Conservation (phyloP, 2,797 vertebrate genomes). For the Chaunax sp. region DNA sequence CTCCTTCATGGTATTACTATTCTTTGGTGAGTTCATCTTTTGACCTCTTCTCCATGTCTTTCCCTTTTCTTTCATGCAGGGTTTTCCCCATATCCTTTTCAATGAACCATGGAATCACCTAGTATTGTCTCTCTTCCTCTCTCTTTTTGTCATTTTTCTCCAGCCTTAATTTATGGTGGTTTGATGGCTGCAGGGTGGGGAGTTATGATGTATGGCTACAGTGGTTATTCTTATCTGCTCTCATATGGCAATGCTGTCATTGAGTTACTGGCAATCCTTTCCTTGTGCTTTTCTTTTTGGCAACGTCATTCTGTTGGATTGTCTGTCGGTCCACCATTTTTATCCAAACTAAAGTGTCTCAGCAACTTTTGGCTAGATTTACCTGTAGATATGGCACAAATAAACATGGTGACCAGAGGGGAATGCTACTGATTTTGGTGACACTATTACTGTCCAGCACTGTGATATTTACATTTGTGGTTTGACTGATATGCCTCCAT, state of each 20-base stretch:
- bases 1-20: constrained; percentile 20
- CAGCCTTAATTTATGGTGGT: constrained; percentile 60
- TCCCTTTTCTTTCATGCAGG: constrained; percentile 6
- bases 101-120: constrained; percentile 5
- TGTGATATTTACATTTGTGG: background rate
- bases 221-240: constrained; percentile 82
- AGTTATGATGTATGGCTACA: constrained; percentile 73
- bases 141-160: constrained; percentile 48
- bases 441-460: no score
- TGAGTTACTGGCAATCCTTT: constrained; percentile 45
- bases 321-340: background rate
- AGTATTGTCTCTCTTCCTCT: constrained; percentile 13
- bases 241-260: constrained; percentile 77
- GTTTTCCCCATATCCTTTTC: constrained; percentile 13
- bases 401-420: background rate
- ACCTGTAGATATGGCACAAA: background rate
- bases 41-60: constrained; percentile 41
- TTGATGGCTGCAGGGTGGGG: constrained; percentile 48
- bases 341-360: background rate
- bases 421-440: background rate
- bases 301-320: constrained; percentile 2
- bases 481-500: background rate
- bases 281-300: constrained; percentile 41
- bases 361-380: background rate
- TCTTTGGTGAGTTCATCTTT: constrained; percentile 32